These are phyloP conservation scores for Picathartes gymnocephalus DNA, from an alignment of 2,113 vertebrate genomes.

Conservation along the genomic window DNA sequence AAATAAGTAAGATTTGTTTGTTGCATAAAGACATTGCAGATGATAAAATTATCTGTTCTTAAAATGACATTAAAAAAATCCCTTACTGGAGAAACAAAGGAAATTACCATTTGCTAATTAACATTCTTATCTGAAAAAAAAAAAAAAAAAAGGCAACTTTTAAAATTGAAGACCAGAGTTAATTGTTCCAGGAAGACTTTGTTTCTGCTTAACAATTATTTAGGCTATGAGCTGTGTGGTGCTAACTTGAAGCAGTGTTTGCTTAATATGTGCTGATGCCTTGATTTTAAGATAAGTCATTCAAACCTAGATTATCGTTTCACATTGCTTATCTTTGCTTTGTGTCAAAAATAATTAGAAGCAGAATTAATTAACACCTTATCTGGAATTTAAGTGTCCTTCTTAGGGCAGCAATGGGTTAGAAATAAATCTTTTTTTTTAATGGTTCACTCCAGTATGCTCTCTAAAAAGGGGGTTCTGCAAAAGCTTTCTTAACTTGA, in stretches of 20 bases:
- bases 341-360: neutral
- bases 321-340: neutral
- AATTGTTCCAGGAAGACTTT: neutral
- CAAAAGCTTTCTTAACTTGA: neutral
- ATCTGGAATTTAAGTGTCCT: neutral
- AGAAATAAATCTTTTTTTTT: neutral
- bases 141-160: neutral
- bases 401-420: neutral
- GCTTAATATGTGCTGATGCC: neutral
- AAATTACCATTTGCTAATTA: neutral
- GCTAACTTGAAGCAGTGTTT: neutral
- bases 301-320: neutral
- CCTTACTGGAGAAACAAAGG: neutral
- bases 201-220: neutral
- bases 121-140: neutral
- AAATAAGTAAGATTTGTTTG: slow-evolving; percentile 85
- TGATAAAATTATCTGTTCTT: neutral
- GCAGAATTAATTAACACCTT: neutral
- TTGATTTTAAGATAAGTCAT: neutral
- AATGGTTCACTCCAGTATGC: neutral
- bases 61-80: neutral
- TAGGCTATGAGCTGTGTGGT: neutral
- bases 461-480: neutral
- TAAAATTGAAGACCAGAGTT: neutral
- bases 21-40: neutral